phyloP scores from a whole-genome alignment of 2,888 invertebrate species.

The Apoda limacodes region DNA sequence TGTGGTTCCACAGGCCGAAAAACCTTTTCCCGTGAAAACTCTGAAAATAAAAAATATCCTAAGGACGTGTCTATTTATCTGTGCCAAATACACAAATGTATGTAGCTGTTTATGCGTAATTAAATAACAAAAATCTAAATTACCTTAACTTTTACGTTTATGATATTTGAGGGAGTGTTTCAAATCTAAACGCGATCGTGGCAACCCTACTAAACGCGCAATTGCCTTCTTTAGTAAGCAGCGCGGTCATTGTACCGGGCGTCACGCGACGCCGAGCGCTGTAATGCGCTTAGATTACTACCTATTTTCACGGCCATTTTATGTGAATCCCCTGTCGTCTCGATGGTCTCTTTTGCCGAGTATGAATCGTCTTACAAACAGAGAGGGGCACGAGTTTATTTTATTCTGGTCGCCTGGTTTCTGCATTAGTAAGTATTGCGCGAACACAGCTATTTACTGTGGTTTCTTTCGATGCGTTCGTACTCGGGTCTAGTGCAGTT shows the following conservation, averaged over 20 bases:
- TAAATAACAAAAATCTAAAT: no score
- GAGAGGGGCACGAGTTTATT: conserved; percentile 24
- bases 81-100: no score
- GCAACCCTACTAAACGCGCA: conserved; percentile 53
- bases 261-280: conserved; percentile 59
- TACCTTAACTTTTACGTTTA: no score
- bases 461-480: no score
- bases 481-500: no score
- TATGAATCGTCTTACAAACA: neutral
- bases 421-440: conserved; percentile 45
- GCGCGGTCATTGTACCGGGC: conserved; percentile 58
- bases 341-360: conserved; percentile 13
- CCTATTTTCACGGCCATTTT: conserved; percentile 40
- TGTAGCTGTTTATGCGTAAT: no score
- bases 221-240: conserved; percentile 45
- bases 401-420: conserved; percentile 24
- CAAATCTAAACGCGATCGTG: no score
- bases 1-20: no score
- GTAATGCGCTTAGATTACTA: conserved; percentile 64
- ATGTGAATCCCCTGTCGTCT: conserved; percentile 25
- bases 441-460: conserved; percentile 47
- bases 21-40: no score
- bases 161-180: no score
- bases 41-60: no score
- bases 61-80: no score